A percentile compares a stretch with the other conserved stretches of the same genome.
These are phyloP conservation scores for Acridotheres tristis DNA, from an alignment of 2,797 vertebrate species.

Conservation along the genomic window DNA sequence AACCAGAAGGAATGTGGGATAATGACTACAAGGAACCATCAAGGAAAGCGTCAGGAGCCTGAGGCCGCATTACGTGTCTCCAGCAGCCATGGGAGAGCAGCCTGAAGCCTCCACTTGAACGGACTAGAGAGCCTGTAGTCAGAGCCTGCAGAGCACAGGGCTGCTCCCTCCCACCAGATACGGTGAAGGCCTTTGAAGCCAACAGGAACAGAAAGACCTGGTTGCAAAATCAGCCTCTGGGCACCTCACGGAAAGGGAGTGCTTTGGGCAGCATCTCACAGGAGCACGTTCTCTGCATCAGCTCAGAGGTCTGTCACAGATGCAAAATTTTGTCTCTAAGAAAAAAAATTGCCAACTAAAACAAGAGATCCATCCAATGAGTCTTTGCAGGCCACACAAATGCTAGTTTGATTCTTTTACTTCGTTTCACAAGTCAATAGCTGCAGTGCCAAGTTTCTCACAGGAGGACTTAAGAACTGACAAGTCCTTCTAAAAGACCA, in stretches of 20 bases:
- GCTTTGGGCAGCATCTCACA: neutral
- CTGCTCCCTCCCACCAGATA: neutral
- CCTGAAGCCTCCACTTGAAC: neutral
- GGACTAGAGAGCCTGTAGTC: neutral
- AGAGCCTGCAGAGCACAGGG: neutral
- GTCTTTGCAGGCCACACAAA: neutral
- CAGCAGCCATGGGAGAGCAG: slow-evolving; percentile 52
- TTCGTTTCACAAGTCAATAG: neutral
- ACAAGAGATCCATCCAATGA: neutral
- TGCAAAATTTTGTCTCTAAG: neutral
- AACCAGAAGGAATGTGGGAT: slow-evolving; percentile 62
- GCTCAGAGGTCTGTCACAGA: neutral
- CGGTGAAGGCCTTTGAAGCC: neutral
- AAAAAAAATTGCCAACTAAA: neutral
- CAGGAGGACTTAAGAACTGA: neutral
- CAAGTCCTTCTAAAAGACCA: neutral
- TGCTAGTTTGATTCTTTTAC: neutral
- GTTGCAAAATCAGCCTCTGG: slow-evolving; percentile 7
- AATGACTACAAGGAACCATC: slow-evolving; percentile 47
- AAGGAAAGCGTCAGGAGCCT: slow-evolving; percentile 43
- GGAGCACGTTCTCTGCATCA: neutral
- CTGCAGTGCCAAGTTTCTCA: neutral
- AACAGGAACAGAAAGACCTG: neutral
- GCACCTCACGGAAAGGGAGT: neutral
- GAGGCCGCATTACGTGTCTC: slow-evolving; percentile 13